A percentile compares a stretch with the other conserved stretches of the same genome.
Evolutionary conservation across 1,140 invertebrate genomes (phyloP).

Genomic region (Drosophila paulistorum): DNA sequence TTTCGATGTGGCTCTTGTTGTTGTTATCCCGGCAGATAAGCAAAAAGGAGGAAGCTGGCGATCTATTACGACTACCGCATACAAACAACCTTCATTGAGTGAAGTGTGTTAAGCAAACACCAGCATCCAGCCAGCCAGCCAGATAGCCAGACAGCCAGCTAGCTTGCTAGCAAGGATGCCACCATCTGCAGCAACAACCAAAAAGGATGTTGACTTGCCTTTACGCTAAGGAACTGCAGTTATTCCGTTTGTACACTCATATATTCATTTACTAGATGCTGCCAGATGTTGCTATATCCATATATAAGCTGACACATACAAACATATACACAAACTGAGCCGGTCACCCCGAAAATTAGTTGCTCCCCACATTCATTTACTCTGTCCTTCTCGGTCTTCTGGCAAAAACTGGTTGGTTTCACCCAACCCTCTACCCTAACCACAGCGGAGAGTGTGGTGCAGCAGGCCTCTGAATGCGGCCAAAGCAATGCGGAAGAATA

Average conservation of each 20-base stretch:
- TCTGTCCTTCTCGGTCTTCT: background rate
- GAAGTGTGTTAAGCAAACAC: constrained; percentile 76
- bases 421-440: constrained; percentile 13
- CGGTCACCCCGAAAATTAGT: constrained; percentile 66
- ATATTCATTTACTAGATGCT: constrained; percentile 76
- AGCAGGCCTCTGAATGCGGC: constrained; percentile 71
- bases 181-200: constrained; percentile 58
- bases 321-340: constrained; percentile 35
- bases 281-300: constrained; percentile 54
- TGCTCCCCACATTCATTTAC: constrained; percentile 32
- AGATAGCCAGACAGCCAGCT: constrained; percentile 33
- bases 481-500: constrained; percentile 80
- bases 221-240: constrained; percentile 74
- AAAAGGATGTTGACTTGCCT: constrained; percentile 80
- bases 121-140: constrained; percentile 15
- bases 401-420: background rate
- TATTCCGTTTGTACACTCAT: constrained; percentile 76
- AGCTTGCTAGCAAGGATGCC: constrained; percentile 58
- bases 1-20: constrained; percentile 16
- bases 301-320: background rate
- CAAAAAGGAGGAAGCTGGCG: constrained; percentile 65
- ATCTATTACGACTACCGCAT: constrained; percentile 66
- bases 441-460: constrained; percentile 39
- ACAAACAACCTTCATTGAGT: constrained; percentile 69
- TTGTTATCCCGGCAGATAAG: constrained; percentile 63